These are phyloP conservation scores for Ephestia elutella DNA, from an alignment of 1,140 invertebrate genomes.

Conservation along the genomic window DNA sequence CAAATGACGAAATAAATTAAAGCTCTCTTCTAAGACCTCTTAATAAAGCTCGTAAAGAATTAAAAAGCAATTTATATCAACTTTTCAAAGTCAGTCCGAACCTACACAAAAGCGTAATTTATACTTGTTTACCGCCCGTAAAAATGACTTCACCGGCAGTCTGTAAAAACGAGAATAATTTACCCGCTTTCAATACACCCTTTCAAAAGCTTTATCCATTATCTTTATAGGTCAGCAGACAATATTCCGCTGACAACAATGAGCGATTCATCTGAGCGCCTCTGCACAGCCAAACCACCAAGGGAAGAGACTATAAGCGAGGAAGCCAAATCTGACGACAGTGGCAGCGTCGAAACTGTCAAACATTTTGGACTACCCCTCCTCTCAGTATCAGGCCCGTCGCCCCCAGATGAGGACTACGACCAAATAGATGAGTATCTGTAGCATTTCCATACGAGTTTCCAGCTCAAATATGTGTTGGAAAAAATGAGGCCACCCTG, in stretches of 20 bases:
- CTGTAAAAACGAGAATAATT: background rate
- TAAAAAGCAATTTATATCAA: no score
- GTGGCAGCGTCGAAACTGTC: conserved; percentile 74
- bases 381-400: conserved; percentile 84
- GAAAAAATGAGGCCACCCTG: conserved; percentile 63
- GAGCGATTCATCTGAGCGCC: conserved; percentile 69
- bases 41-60: no score
- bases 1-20: no score
- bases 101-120: no score
- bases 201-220: background rate
- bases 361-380: conserved; percentile 83
- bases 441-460: conserved; percentile 70
- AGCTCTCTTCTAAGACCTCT: no score
- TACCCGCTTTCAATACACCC: conserved; percentile 1
- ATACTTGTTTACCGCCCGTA: no score
- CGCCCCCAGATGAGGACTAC: conserved; percentile 81
- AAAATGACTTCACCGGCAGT: background rate
- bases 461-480: conserved; percentile 68
- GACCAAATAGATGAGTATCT: conserved; percentile 74
- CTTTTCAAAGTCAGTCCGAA: no score
- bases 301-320: conserved; percentile 61
- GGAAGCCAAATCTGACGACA: conserved; percentile 69
- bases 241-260: conserved; percentile 75
- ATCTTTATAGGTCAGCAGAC: conserved; percentile 66
- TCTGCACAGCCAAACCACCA: conserved; percentile 62